Evolutionary conservation across 2,888 invertebrate genomes (phyloP), one percentile per base, ranked within the genome.

Genomic region (Branchipolynoe longqiensis): DNA sequence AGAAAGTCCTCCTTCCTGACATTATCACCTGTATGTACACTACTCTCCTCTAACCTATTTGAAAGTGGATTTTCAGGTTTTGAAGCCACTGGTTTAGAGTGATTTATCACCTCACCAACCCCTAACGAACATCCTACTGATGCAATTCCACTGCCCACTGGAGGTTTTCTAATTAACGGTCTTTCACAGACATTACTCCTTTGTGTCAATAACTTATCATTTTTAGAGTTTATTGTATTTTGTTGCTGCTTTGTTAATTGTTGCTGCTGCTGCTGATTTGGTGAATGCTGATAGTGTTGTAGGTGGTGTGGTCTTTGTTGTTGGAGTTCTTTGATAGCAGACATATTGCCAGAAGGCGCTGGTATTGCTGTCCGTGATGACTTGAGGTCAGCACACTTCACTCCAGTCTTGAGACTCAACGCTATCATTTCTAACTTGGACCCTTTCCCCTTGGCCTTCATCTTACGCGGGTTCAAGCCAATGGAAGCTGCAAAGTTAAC

Each of bases 361-460:
- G 31, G 28, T n/a, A n/a, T n/a, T 25, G 28, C 25, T 41, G 48
- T 8, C 41, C 31, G 28, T 8, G 78, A 48, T 28, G 73, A 73
- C 73, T 73, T 73, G 1, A 41, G 40, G n/a, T 73, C 73, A 14
- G 73, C 73, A 73, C 78, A 78, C 78, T 78, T 78, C 48, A 28
- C 78, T 25, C 78, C 78, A 0, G 78, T 31, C 28, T 78, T 41
- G 28, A 78, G 28, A 48, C 54, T 78, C 48, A 78, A 48, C 28
- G 78, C 78, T 22, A 78, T 78, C 78, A 78, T 78, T 78, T 78
- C 78, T n/a, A 78, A 28, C 28, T 78, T 78, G 12, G 78, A 78
- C 1, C 78, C 78, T 48, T 41, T 78, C 1, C 78, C 78, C 48
- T 78, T 78, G 18, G 78, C 28, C 33, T 54, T 78, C 4, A 78